Conservation (phyloP, 2,888 invertebrate genomes). For the Ethmia dodecea region DNA sequence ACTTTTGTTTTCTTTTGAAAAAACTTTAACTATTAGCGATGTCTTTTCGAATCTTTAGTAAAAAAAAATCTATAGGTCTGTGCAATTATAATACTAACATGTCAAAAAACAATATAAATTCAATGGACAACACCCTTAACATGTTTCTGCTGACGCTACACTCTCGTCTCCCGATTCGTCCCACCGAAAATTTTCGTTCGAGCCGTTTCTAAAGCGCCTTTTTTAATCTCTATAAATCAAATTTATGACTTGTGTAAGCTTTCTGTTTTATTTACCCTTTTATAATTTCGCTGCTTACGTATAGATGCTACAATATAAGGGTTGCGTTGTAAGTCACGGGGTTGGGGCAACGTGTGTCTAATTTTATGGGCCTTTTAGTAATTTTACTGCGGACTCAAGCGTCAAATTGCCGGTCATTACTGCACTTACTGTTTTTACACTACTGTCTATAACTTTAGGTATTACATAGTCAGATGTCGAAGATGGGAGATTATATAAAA, state of each 20-base stretch:
- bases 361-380: slow-evolving; percentile 3
- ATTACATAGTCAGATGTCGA: no score
- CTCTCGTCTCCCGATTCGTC: slow-evolving; percentile 70
- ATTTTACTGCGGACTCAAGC: no score
- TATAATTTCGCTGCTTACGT: slow-evolving; percentile 69
- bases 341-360: slow-evolving; percentile 1
- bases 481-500: no score
- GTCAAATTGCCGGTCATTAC: no score
- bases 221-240: slow-evolving; percentile 79
- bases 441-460: no score
- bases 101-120: no score
- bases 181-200: slow-evolving; percentile 76
- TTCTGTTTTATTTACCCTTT: slow-evolving; percentile 78
- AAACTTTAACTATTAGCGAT: no score
- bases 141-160: slow-evolving; percentile 43
- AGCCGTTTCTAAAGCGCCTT: slow-evolving; percentile 76
- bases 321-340: slow-evolving; percentile 10
- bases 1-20: no score
- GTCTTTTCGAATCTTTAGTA: no score
- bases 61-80: no score
- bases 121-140: neutral
- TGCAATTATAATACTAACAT: no score
- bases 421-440: no score
- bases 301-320: slow-evolving; percentile 22
- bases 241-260: slow-evolving; percentile 78